phyloP scores from a whole-genome alignment of 2,113 vertebrate species.

The Kryptolebias marmoratus region DNA sequence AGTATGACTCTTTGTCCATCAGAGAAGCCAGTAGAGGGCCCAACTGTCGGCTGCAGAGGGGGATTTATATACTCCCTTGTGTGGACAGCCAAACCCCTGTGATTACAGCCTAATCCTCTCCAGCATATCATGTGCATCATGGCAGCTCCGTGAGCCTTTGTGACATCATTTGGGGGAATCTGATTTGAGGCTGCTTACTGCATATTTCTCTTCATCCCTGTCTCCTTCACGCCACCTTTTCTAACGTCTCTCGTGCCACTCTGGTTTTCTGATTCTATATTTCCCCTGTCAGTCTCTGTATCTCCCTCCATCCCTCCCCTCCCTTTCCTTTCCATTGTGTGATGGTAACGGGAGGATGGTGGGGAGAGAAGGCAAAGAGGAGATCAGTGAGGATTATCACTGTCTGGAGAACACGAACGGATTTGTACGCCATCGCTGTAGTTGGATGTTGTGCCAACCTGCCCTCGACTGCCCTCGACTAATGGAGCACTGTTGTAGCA shows the following conservation, averaged over 20 bases:
- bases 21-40: slow-evolving; percentile 68
- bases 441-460: slow-evolving; percentile 64
- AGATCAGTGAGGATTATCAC: slow-evolving; percentile 75
- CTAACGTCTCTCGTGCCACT: slow-evolving; percentile 12
- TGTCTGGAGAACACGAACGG: slow-evolving; percentile 67
- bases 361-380: slow-evolving; percentile 30
- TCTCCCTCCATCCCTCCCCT: slow-evolving; percentile 1
- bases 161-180: slow-evolving; percentile 49
- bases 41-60: slow-evolving; percentile 46
- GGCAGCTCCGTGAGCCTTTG: slow-evolving; percentile 60
- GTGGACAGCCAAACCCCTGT: slow-evolving; percentile 72
- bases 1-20: slow-evolving; percentile 39
- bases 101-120: slow-evolving; percentile 77
- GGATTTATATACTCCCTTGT: slow-evolving; percentile 65
- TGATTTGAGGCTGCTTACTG: slow-evolving; percentile 41
- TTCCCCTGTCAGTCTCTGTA: slow-evolving; percentile 30
- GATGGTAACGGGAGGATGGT: slow-evolving; percentile 14
- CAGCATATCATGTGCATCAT: slow-evolving; percentile 75
- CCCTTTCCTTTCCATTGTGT: slow-evolving; percentile 43
- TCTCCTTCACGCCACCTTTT: slow-evolving; percentile 11
- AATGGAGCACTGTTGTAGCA: no score
- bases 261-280: slow-evolving; percentile 22
- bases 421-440: slow-evolving; percentile 60
- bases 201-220: slow-evolving; percentile 27
- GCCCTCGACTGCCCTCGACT: slow-evolving; percentile 55